Evolutionary conservation across 1,140 invertebrate species (phyloP).

Genomic region (Drosophila bocki): DNA sequence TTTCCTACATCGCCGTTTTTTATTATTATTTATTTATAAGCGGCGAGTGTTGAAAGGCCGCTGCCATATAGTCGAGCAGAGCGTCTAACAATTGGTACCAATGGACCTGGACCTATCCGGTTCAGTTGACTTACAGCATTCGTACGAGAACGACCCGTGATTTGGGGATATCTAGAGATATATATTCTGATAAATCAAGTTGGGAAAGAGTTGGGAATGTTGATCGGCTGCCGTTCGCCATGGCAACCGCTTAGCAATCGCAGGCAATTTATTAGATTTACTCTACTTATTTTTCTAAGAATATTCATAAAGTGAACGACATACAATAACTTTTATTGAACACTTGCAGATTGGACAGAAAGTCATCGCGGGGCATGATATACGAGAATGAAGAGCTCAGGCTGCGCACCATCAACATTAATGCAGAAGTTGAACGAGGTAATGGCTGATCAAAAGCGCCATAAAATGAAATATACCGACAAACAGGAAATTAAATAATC

Average conservation of each 20-base stretch:
- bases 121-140: constrained; percentile 83
- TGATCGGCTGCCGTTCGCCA: constrained; percentile 65
- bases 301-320: neutral
- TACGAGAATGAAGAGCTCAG: constrained; percentile 97
- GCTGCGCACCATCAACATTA: constrained; percentile 95
- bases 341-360: constrained; percentile 90
- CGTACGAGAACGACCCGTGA: constrained; percentile 61
- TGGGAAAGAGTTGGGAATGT: constrained; percentile 47
- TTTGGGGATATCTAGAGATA: constrained; percentile 10
- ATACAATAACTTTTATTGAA: constrained; percentile 12
- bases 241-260: constrained; percentile 66
- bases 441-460: constrained; percentile 37
- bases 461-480: constrained; percentile 21
- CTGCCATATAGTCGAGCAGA: constrained; percentile 43
- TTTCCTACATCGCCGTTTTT: constrained; percentile 65
- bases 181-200: constrained; percentile 10
- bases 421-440: constrained; percentile 96
- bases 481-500: constrained; percentile 63
- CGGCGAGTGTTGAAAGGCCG: constrained; percentile 73
- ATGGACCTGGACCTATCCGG: constrained; percentile 56
- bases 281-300: too few relatives aligned
- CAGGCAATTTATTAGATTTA: constrained; percentile 50
- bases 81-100: constrained; percentile 58
- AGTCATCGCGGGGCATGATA: constrained; percentile 93
- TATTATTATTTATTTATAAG: constrained; percentile 80